These are phyloP conservation scores for Neodon shergylaensis DNA, from an alignment of 2,113 vertebrate species.

Conservation along the genomic window DNA sequence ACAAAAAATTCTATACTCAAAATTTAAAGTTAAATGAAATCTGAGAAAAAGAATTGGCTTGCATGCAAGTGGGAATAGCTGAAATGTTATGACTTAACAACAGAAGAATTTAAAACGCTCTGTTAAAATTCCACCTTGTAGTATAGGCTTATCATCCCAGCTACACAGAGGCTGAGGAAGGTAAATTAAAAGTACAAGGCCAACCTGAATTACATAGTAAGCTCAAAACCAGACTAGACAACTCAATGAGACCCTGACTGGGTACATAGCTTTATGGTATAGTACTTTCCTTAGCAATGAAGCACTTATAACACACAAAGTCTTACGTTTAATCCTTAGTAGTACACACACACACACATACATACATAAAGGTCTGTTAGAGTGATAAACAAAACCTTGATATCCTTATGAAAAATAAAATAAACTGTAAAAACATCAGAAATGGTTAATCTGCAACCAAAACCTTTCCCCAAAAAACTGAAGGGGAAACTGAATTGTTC, in stretches of 20 bases:
- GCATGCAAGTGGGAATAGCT: background rate
- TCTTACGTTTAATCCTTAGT: background rate
- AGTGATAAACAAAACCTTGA: background rate
- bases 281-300: background rate
- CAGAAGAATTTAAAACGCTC: background rate
- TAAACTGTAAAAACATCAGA: background rate
- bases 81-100: slow-evolving; percentile 2
- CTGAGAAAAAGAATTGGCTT: background rate
- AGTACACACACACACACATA: background rate
- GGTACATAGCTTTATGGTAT: too few relatives aligned
- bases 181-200: background rate
- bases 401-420: slow-evolving; percentile 18
- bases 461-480: background rate
- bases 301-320: background rate
- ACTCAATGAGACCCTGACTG: background rate
- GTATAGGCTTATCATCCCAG: background rate
- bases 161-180: background rate
- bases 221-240: background rate
- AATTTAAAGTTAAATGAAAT: slow-evolving; percentile 18
- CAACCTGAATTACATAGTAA: background rate
- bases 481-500: background rate
- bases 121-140: background rate
- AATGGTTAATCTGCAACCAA: slow-evolving; percentile 17
- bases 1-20: background rate
- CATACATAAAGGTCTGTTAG: background rate